Evolutionary conservation across 2,113 vertebrate genomes (phyloP), one percentile per base, ranked within the genome.

Genomic region (Neotragus pygmaeus): DNA sequence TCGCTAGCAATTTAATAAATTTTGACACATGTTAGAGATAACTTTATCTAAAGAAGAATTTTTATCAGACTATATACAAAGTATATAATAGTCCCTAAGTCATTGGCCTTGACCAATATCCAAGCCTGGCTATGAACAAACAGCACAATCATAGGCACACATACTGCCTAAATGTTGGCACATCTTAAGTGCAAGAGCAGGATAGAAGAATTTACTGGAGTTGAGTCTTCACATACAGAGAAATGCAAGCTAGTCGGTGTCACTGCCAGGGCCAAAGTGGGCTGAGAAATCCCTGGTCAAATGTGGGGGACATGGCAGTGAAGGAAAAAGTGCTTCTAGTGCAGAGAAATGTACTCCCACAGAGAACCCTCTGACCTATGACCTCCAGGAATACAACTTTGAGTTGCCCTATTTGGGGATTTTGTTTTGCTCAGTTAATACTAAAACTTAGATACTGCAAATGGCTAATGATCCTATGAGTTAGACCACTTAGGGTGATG

Each of bases 1-100:
- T 92, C 64, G 64, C 19, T 88, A n/a, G 33, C 80, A 9, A 95
- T 33, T 90, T 93, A 86, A 94, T 80, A 86, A 88, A 95, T 62
- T 55, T 62, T 91, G 73, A 83, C 47, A 85, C 15, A 45, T 45
- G 1, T 66, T 90, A 87, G 33, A 82, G 36, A 53, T 36, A 82
- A 88, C 86, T 86, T 78, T 89, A 58, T 88, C 17, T 55, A 80
- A 86, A 95, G 7, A 7, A 87, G 45, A 87, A 39, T 47, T 90
- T 97, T 62, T 77, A 57, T 84, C 6, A 55, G 17, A 57, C 62
- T 21, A 86, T 53, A 89, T 33, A 64, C 73, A 96, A 95, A 96
- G 21, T 66, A 8, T 33, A 17, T 87, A 96, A 93, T 39, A 91
- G 89, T 49, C 5, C 47, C 27, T 47, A 96, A 95, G 47, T 16